Evolutionary conservation across 2,797 vertebrate genomes (phyloP).

Genomic region (Phrynocephalus guinanensis): DNA sequence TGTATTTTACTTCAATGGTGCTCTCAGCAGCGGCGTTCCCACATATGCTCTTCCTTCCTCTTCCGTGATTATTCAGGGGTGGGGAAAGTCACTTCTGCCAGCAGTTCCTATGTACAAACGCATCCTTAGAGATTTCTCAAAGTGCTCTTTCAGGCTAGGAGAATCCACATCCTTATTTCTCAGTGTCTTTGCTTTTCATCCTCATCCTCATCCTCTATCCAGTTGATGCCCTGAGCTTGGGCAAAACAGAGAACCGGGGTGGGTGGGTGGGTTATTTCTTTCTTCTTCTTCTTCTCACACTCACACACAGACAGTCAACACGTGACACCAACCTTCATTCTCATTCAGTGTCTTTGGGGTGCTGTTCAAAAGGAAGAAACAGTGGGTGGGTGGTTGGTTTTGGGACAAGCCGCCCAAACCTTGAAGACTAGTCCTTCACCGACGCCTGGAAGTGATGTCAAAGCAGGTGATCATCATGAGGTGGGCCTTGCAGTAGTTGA

Average conservation of each 20-base stretch:
- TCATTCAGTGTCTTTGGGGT: constrained; percentile 76
- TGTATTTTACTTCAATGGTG: constrained; percentile 73
- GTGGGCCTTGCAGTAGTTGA: constrained; percentile 91
- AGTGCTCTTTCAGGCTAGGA: constrained; percentile 83
- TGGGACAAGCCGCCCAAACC: constrained; percentile 6
- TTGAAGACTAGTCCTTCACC: constrained; percentile 72
- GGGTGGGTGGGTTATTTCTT: too few species aligned
- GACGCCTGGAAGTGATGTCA: constrained; percentile 83
- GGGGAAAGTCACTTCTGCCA: constrained; percentile 72
- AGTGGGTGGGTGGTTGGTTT: not conserved
- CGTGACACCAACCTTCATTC: constrained; percentile 80
- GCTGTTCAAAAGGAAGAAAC: constrained; percentile 62
- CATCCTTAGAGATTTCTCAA: constrained; percentile 78
- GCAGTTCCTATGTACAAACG: constrained; percentile 82
- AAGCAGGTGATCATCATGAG: constrained; percentile 95
- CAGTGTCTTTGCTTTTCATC: constrained; percentile 49
- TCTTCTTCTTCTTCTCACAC: constrained; percentile 61
- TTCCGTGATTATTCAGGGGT: constrained; percentile 60
- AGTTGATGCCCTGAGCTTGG: constrained; percentile 50
- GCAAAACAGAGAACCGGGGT: constrained; percentile 38
- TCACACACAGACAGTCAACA: constrained; percentile 69
- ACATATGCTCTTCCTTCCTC: constrained; percentile 60
- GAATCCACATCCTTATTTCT: constrained; percentile 68
- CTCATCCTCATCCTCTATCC: constrained; percentile 31
- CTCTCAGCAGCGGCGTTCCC: constrained; percentile 63